phyloP scores from a whole-genome alignment of 2,888 invertebrate species.

The Dolichopus griseipennis region DNA sequence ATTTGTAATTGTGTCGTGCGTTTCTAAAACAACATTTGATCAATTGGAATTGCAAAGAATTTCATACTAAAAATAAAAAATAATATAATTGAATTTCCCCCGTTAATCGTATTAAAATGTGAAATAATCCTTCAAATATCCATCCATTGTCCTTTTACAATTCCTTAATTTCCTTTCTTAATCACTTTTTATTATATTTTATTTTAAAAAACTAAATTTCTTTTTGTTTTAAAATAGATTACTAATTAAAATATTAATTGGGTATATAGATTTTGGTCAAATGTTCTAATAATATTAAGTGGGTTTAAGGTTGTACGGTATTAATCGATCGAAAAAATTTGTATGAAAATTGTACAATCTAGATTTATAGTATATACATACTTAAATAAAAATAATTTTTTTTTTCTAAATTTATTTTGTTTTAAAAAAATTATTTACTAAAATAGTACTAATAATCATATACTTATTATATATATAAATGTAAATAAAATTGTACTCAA shows the following conservation, averaged over 20 bases:
- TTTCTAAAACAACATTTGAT: not conserved
- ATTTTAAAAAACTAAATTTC: not conserved
- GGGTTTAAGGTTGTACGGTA: no score
- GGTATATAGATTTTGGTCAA: not conserved
- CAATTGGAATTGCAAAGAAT: slow-evolving; percentile 16
- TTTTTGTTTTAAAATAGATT: not conserved
- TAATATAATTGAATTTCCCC: slow-evolving; percentile 13
- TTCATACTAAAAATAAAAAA: not conserved
- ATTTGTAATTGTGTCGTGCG: slow-evolving; percentile 20
- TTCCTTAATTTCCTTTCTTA: slow-evolving; percentile 16
- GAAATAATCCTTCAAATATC: slow-evolving; percentile 17
- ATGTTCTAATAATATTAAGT: not conserved
- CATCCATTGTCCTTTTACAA: slow-evolving; percentile 18
- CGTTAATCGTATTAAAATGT: slow-evolving; percentile 8
- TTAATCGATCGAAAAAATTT: no score
- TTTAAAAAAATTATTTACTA: no score
- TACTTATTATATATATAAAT: no score
- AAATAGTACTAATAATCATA: no score
- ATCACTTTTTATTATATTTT: slow-evolving; percentile 7
- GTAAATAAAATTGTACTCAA: no score
- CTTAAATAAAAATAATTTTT: no score
- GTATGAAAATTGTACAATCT: no score
- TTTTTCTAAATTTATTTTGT: no score
- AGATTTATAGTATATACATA: no score
- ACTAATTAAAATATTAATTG: not conserved